Evolutionary conservation across 2,888 invertebrate species (phyloP).

Genomic region (Clunio marinus): DNA sequence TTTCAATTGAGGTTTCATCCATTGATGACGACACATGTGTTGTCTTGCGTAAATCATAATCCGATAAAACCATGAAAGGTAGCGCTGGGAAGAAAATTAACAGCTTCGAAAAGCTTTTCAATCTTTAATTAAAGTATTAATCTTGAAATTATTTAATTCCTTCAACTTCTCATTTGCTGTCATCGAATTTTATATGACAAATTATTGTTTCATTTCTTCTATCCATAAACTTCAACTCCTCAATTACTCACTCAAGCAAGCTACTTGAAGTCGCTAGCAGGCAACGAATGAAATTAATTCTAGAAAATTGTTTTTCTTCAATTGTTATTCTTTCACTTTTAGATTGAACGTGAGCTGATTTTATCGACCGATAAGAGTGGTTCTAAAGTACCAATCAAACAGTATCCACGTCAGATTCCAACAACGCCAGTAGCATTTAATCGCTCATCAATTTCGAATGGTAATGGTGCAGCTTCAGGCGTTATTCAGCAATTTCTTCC

Average conservation of each 20-base stretch:
- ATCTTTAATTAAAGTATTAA: no score
- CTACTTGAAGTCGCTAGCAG: background rate
- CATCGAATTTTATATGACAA: background rate
- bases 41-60: no score
- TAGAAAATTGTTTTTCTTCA: background rate
- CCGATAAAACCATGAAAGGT: no score
- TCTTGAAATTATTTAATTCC: no score
- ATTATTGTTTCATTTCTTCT: background rate
- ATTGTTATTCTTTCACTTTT: slow-evolving; percentile 44
- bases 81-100: no score
- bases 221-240: background rate
- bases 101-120: no score
- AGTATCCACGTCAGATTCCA: slow-evolving; percentile 72
- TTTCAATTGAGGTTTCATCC: background rate
- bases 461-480: slow-evolving; percentile 38
- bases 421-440: slow-evolving; percentile 53
- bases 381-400: slow-evolving; percentile 71
- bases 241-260: background rate
- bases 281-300: slow-evolving; percentile 3
- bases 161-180: no score
- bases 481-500: slow-evolving; percentile 41
- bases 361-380: slow-evolving; percentile 70
- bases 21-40: background rate
- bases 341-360: slow-evolving; percentile 77
- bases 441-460: slow-evolving; percentile 37